phyloP scores from a whole-genome alignment of 37 sponge, comb jelly and placozoan species.

The Theonella swinhoei region DNA sequence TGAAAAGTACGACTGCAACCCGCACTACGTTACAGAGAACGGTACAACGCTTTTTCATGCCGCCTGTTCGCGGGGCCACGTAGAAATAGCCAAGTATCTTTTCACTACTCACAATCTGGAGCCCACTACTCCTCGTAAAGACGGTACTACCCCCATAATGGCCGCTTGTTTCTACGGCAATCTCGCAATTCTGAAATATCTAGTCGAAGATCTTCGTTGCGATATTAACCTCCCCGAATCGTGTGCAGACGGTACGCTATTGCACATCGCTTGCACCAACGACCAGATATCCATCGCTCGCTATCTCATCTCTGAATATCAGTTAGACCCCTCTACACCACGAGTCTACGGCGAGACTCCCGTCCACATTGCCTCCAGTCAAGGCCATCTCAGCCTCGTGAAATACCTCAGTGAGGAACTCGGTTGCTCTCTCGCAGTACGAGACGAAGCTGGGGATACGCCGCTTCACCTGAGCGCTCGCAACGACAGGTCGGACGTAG shows the following conservation, averaged over 20 bases:
- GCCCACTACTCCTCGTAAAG: conserved; percentile 8
- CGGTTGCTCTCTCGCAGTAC: neutral
- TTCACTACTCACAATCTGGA: neutral
- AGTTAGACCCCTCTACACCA: neutral
- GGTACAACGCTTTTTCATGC: conserved; percentile 36
- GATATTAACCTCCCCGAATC: neutral
- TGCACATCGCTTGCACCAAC: conserved; percentile 23
- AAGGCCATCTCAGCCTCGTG: conserved; percentile 32
- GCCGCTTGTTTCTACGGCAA: conserved; percentile 48
- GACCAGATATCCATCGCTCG: conserved; percentile 27
- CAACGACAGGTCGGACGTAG: conserved; percentile 25
- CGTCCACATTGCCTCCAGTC: conserved; percentile 44
- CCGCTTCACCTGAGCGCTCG: conserved; percentile 45
- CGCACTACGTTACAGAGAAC: conserved; percentile 6
- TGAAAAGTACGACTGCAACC: conserved; percentile 13
- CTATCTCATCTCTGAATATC: conserved; percentile 16
- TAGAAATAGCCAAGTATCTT: conserved; percentile 29
- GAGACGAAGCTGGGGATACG: neutral
- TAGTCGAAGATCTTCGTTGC: conserved; percentile 11
- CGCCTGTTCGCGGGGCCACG: conserved; percentile 41
- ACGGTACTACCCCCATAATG: conserved; percentile 41
- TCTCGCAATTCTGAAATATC: neutral
- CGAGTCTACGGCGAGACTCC: conserved; percentile 31
- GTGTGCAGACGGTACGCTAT: conserved; percentile 5
- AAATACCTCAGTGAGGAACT: conserved; percentile 35